Evolutionary conservation across 92 coral and sea anemone species (phyloP).

Genomic region (Isaurus tuberculatus): DNA sequence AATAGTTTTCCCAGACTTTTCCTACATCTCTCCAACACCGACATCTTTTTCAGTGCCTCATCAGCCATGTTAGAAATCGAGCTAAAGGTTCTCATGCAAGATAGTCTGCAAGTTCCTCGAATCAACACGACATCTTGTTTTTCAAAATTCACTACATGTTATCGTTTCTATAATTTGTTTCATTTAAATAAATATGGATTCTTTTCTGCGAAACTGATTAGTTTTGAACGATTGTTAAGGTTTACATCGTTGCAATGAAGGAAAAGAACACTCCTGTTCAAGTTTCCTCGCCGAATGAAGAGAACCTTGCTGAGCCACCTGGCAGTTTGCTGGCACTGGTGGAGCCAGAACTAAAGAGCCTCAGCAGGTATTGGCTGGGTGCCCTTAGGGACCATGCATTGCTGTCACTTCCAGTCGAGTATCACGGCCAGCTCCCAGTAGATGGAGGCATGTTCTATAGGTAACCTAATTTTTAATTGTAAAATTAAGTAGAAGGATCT

Average conservation of each 20-base stretch:
- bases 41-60: too few relatives aligned
- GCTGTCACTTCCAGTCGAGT: conserved; percentile 88
- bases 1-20: too few relatives aligned
- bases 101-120: too few relatives aligned
- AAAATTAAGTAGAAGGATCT: background rate
- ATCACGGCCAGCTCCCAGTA: conserved; percentile 89
- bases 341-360: conserved; percentile 88
- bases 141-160: too few relatives aligned
- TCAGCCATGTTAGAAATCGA: too few relatives aligned
- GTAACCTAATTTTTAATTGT: conserved; percentile 34
- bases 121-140: too few relatives aligned
- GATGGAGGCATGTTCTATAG: conserved; percentile 98
- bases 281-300: conserved; percentile 66
- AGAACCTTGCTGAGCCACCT: conserved; percentile 80
- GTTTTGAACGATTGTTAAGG: conserved; percentile 50
- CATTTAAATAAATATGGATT: too few relatives aligned
- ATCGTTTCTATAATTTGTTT: too few relatives aligned
- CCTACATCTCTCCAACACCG: too few relatives aligned
- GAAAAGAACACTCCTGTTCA: conserved; percentile 70
- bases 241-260: conserved; percentile 98
- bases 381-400: conserved; percentile 99
- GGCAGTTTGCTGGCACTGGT: conserved; percentile 93
- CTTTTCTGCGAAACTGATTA: background rate
- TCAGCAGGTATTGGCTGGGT: conserved; percentile 97
- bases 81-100: too few relatives aligned